Conservation (phyloP, 2,888 invertebrate genomes). For the Oxystoma pomonae region DNA sequence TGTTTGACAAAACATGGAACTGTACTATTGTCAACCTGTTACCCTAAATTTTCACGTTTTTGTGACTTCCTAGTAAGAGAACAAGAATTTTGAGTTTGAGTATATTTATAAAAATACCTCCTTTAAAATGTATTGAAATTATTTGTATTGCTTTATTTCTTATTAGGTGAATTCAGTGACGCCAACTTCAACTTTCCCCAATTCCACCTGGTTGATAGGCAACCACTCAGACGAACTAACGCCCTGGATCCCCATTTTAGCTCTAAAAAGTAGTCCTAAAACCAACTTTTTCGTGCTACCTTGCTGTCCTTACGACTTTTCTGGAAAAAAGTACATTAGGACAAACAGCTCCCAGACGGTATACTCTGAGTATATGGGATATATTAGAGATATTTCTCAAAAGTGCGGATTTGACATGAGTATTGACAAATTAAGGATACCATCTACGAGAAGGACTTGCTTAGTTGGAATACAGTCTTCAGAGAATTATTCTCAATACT, state of each 20-base stretch:
- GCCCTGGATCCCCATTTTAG: constrained; percentile 95
- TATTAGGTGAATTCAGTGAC: constrained; percentile 62
- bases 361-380: constrained; percentile 71
- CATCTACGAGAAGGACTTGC: constrained; percentile 91
- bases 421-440: constrained; percentile 86
- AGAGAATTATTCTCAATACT: not conserved
- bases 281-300: constrained; percentile 88
- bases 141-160: too few relatives aligned
- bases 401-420: constrained; percentile 70
- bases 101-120: too few relatives aligned
- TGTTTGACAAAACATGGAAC: too few relatives aligned
- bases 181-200: constrained; percentile 60
- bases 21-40: too few relatives aligned
- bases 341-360: constrained; percentile 66
- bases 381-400: constrained; percentile 58
- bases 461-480: constrained; percentile 58
- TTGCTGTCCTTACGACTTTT: constrained; percentile 92
- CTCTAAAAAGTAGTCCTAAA: constrained; percentile 68
- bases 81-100: too few relatives aligned
- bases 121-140: too few relatives aligned
- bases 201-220: constrained; percentile 92
- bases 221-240: constrained; percentile 99
- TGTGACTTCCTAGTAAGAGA: too few relatives aligned
- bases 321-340: constrained; percentile 77
- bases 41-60: too few relatives aligned